Evolutionary conservation across 2,797 vertebrate genomes (phyloP), one percentile per base, ranked within the genome.

Genomic region (Periparus ater): DNA sequence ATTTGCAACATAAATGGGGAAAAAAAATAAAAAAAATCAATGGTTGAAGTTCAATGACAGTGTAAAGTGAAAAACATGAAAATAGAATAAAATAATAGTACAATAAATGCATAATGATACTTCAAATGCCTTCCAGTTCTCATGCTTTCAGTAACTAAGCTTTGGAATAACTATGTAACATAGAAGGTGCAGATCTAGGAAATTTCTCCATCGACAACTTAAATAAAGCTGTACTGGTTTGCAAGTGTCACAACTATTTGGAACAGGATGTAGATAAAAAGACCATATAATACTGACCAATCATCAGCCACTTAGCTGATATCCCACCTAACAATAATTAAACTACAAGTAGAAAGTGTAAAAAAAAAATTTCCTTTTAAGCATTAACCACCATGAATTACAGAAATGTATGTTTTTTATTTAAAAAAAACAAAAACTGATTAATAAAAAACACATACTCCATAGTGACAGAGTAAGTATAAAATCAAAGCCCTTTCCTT

Each of bases 361-460:
- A 58, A 12, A 6, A 47, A 38, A 72, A n/a, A 3, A 2, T 23
- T 71, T 11, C 68, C 17, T 71, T 77, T 36, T 20, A 85, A 73
- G 29, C n/a, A 60, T 67, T 84, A 83, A 26, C 9, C 14, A 71
- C 25, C 3, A 3, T 11, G 10, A 66, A 74, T n/a, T 42, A 54
- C 25, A 71, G 15, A 88, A 85, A 70, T 0, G 0, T 12, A 40
- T 4, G 0, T 1, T 32, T 60, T 60, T 32, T 40, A n/a, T 34
- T 10, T 3, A 4, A 19, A 48, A 84, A 65, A 84, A 82, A 50
- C 38, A 32, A 0, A 29, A 82, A 42, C 20, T 17, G 18, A 66
- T 82, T 73, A 60, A 62, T 83, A 50, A 74, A 82, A 82, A 67
- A 2, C 7, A 29, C 15, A 34, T 48, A 89, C 7, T 25, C n/a